Evolutionary conservation across 2,888 invertebrate species (phyloP), one percentile per base, ranked within the genome.

Genomic region (Dasypolia templi): DNA sequence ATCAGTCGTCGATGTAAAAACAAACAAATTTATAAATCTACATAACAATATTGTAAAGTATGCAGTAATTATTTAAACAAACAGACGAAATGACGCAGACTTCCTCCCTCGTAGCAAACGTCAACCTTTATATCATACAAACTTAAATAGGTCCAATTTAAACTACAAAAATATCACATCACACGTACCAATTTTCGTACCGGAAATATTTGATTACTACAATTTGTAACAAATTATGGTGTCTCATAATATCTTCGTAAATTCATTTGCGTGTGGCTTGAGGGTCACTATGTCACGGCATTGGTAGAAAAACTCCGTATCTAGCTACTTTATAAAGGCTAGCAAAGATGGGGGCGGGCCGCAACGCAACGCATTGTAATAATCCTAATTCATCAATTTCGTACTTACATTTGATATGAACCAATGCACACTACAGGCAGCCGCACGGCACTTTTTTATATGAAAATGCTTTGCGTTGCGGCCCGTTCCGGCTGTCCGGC

Each of bases 291-390:
- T 53, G 62, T 56, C 62, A 78, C 46, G 39, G 7, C 12, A 32
- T 56, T 56, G 51, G 26, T 61, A 83, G 78, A 53, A 26, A 72
- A 64, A 67, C 63, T 82, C 39, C 29, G 11, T 49, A 22, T n/a
- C 22, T 14, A 44, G 22, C 19, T 42, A 63, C 49, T 22, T 72
- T 29, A 53, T 61, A 22, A 29, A 63, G 29, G 22, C 22, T 46
- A 49, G 17, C 29, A 5, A 17, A 32, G 29, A 32, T 19, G 2
- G 9, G 5, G 14, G 9, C 44, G 9, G 46, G 2, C 4, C 29
- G 29, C 14, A 63, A 29, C 29, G 22, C 22, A 29, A 29, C 29
- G 22, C 44, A 14, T 29, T 29, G 22, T 14, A 44, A 14, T 14
- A 46, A 46, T 46, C 14, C 9, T 63, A 9, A 3, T 42, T 5